A percentile compares a stretch with the other conserved stretches of the same genome.
Evolutionary conservation across 2,888 invertebrate species (phyloP).

Genomic region (Nebria brevicollis): DNA sequence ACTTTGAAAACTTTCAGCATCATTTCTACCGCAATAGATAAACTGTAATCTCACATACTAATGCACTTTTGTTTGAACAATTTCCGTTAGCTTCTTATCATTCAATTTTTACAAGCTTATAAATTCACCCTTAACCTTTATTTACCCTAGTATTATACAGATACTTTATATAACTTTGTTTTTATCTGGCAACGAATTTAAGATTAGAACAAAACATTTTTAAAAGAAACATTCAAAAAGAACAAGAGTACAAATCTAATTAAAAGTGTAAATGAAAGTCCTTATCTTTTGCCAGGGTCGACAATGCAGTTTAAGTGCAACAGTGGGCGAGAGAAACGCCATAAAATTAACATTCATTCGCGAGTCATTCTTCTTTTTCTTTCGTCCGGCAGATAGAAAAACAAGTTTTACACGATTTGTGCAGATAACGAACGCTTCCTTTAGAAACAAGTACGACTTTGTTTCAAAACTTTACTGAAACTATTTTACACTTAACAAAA

Average conservation of each 20-base stretch:
- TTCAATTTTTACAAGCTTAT: background rate
- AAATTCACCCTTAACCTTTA: background rate
- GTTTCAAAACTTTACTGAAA: conserved; percentile 1
- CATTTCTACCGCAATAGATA: background rate
- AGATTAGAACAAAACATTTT: conserved; percentile 30
- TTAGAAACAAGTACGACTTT: conserved; percentile 1
- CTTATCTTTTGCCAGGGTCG: conserved; percentile 27
- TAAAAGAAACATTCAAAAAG: conserved; percentile 28
- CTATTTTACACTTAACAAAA: conserved; percentile 1
- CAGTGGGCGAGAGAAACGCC: conserved; percentile 31
- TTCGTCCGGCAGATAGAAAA: conserved; percentile 4
- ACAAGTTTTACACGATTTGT: conserved; percentile 4
- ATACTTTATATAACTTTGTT: background rate
- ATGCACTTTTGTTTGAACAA: background rate
- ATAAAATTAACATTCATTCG: conserved; percentile 38
- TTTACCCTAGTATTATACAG: background rate
- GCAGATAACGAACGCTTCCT: background rate
- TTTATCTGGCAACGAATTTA: conserved; percentile 9
- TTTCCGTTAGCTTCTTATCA: background rate
- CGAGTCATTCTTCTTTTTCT: conserved; percentile 28
- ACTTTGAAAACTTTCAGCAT: background rate
- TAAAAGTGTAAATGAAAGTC: conserved; percentile 43
- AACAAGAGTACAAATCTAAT: conserved; percentile 34
- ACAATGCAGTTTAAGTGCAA: conserved; percentile 37
- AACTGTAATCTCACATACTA: background rate